phyloP scores from a whole-genome alignment of 2,113 vertebrate species.

The Polypterus senegalus region DNA sequence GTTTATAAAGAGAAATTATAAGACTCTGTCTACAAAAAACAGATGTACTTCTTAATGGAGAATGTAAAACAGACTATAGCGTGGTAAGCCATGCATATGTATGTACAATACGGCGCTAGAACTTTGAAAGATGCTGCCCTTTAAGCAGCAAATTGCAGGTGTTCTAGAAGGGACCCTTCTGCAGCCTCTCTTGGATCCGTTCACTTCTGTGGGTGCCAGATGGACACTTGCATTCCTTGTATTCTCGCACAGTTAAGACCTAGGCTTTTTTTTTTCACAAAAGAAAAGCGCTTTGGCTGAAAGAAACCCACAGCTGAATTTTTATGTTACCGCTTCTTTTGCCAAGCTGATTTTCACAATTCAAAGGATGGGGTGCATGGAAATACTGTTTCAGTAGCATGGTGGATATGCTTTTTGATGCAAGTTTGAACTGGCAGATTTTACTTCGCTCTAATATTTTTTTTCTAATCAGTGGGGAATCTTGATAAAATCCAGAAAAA shows the following conservation, averaged over 20 bases:
- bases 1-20: too few species aligned
- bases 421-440: constrained; percentile 56
- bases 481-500: constrained; percentile 45
- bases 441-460: constrained; percentile 52
- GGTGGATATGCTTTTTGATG: constrained; percentile 43
- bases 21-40: too few species aligned
- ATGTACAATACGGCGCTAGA: too few species aligned
- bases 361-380: constrained; percentile 51
- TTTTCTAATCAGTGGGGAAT: constrained; percentile 48
- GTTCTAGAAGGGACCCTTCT: constrained; percentile 53
- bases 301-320: constrained; percentile 66
- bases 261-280: constrained; percentile 33
- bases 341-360: constrained; percentile 68
- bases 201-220: constrained; percentile 55
- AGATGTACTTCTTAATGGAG: too few species aligned
- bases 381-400: constrained; percentile 45
- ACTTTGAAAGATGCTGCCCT: too few species aligned
- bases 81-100: too few species aligned
- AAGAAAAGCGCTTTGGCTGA: constrained; percentile 68
- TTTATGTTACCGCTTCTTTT: constrained; percentile 56
- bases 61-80: too few species aligned
- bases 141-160: constrained; percentile 37
- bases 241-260: constrained; percentile 38
- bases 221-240: constrained; percentile 55
- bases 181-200: constrained; percentile 51